Conservation (phyloP, 2,888 invertebrate species). For the Eilema depressum region DNA sequence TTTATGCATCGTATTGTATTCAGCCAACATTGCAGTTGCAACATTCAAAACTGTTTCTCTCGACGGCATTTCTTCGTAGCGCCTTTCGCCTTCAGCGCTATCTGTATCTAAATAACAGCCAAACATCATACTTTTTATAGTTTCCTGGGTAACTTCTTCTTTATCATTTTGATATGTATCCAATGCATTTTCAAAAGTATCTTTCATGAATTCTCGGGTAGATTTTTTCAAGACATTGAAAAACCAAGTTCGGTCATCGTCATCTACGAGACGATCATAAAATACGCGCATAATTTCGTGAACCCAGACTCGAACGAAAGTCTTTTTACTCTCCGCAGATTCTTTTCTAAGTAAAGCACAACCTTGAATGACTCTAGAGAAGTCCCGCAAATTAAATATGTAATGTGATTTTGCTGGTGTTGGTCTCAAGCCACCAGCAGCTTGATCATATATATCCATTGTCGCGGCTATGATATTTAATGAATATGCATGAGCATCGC, state of each 20-base stretch:
- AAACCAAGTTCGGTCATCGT: constrained; percentile 91
- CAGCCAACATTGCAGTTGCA: constrained; percentile 89
- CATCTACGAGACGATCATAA: constrained; percentile 92
- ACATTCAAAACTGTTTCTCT: constrained; percentile 90
- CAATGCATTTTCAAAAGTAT: constrained; percentile 92
- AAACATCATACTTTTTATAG: constrained; percentile 92
- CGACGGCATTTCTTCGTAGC: constrained; percentile 94
- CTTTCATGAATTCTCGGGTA: constrained; percentile 91
- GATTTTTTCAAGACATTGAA: constrained; percentile 89
- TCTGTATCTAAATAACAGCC: constrained; percentile 95
- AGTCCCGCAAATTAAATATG: constrained; percentile 94
- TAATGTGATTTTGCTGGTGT: constrained; percentile 95
- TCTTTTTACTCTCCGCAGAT: constrained; percentile 90
- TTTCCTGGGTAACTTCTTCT: constrained; percentile 87
- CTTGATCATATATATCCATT: constrained; percentile 92
- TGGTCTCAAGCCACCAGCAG: constrained; percentile 90
- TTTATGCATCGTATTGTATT: constrained; percentile 93
- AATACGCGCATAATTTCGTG: constrained; percentile 95
- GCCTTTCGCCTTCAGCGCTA: constrained; percentile 91
- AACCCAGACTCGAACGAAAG: constrained; percentile 92
- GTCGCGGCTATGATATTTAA: constrained; percentile 93
- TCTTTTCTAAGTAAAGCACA: constrained; percentile 94
- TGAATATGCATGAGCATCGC: constrained; percentile 89
- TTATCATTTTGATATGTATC: constrained; percentile 88
- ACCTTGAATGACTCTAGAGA: constrained; percentile 93